Conservation (phyloP, 2,888 invertebrate genomes). For the Deroplatys truncata region DNA sequence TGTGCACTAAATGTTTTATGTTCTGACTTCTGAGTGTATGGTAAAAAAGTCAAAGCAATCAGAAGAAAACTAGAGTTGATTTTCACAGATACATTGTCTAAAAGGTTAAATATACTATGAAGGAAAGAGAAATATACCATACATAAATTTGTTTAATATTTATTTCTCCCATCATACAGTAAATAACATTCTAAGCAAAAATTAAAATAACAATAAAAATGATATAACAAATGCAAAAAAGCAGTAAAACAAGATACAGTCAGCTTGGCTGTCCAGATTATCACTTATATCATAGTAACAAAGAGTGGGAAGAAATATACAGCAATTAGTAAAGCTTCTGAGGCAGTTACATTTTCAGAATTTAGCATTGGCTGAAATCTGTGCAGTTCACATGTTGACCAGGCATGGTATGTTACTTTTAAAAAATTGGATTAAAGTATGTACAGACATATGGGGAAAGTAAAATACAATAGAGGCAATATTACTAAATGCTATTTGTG, state of each 20-base stretch:
- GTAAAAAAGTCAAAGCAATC: no score
- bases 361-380: no score
- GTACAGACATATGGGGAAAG: no score
- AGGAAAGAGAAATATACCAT: neutral
- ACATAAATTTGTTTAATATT: slow-evolving; percentile 13
- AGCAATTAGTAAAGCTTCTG: neutral
- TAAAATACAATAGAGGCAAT: no score
- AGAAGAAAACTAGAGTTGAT: no score
- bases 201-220: slow-evolving; percentile 27
- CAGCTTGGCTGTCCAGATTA: neutral
- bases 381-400: neutral
- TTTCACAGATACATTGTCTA: no score
- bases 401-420: neutral
- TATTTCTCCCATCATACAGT: slow-evolving; percentile 22
- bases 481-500: neutral
- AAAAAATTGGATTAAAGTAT: no score
- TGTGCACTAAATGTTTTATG: no score
- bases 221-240: slow-evolving; percentile 32
- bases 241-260: slow-evolving; percentile 21
- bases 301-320: neutral
- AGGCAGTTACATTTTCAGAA: no score
- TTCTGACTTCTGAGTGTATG: no score
- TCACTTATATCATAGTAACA: neutral
- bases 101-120: neutral
- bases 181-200: slow-evolving; percentile 31